Evolutionary conservation across 2,888 invertebrate species (phyloP), one percentile per base, ranked within the genome.

Genomic region (Callyntrura sp.): DNA sequence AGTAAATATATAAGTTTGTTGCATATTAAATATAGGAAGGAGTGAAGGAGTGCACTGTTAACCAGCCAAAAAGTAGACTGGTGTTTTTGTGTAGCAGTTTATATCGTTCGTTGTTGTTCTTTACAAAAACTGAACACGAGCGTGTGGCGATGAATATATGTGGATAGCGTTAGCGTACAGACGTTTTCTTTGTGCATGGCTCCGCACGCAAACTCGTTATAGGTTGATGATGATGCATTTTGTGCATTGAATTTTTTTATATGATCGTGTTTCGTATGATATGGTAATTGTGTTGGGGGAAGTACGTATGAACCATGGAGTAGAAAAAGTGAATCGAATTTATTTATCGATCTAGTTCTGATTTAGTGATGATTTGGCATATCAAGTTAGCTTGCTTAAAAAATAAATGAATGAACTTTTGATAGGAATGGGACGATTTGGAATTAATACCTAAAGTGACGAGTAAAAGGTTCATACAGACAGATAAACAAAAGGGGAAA

Each of bases 281-380:
- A 78, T 57, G 55, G 55, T 78, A 78, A 76, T 76, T 76, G 76
- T 55, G 78, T 57, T 78, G 25, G 28, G 55, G 57, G 28, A 78
- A 78, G 78, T 57, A 76, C 51, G 73, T 73, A 78, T 55, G 5
- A 35, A 9, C 23, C 9, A 78, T 55, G 43, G 17, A 55, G 79
- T 43, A 70, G 81, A 79, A 85, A 35, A 88, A 84, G 70, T 83
- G 83, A 89, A 83, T 89, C 62, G 78, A 78, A 89, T 89, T 89
- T 89, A 76, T 79, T 84, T 85, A 89, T 89, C 68, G 84, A 89
- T 89, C 78, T 25, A 43, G 68, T 78, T 45, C 88, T 78, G 84
- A 57, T 65, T 83, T 84, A 84, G 57, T 70, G 88, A 89, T 89
- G 88, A 89, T 89, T 89, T 85, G 82, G 55, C 55, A 73, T 84